These are phyloP conservation scores for Agrochola lychnidis DNA, from an alignment of 2,888 invertebrate species.

Conservation along the genomic window DNA sequence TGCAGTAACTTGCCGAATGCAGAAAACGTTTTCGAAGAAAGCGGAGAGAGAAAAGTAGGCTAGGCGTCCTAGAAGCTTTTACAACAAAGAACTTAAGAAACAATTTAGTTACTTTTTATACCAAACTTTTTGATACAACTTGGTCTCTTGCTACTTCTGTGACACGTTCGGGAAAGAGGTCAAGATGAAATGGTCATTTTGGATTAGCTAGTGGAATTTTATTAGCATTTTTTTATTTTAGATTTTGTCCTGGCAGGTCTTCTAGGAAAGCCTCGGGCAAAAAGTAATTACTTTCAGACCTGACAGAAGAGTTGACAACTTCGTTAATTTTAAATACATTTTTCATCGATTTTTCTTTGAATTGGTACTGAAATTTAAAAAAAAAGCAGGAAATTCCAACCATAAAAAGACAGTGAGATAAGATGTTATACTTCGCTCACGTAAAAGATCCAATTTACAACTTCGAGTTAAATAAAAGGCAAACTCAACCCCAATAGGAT, in stretches of 20 bases:
- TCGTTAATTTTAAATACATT: neutral
- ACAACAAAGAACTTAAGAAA: conserved; percentile 49
- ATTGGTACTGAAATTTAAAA: neutral
- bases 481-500: conserved; percentile 58
- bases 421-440: no score
- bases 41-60: conserved; percentile 40
- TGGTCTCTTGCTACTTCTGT: conserved; percentile 8
- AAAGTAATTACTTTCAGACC: conserved; percentile 7
- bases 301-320: neutral
- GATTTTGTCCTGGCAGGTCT: neutral
- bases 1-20: conserved; percentile 49
- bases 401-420: neutral
- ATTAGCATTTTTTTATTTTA: conserved; percentile 19
- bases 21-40: conserved; percentile 30
- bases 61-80: conserved; percentile 56
- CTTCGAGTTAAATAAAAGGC: conserved; percentile 44
- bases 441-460: conserved; percentile 50
- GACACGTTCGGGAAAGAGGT: conserved; percentile 4
- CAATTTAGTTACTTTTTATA: conserved; percentile 57
- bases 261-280: no score
- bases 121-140: conserved; percentile 48
- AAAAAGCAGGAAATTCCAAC: no score
- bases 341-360: neutral
- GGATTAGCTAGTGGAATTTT: conserved; percentile 21
- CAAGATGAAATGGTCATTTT: conserved; percentile 27